Conservation (phyloP, 2,888 invertebrate species). For the Arenicola marina region DNA sequence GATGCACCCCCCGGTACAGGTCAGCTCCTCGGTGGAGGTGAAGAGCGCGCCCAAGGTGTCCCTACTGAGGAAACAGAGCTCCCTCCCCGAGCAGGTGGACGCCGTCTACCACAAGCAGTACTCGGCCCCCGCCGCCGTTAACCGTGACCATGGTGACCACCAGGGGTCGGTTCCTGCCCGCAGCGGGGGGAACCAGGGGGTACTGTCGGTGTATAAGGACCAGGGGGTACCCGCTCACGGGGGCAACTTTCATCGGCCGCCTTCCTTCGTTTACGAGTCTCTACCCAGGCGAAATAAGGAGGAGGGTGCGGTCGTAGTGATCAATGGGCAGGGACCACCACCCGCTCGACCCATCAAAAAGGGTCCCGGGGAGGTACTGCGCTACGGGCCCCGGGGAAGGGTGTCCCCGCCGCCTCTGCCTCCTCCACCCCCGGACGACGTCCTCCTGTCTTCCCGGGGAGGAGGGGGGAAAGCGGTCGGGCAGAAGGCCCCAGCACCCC, state of each 20-base stretch:
- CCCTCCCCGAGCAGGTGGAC: not conserved
- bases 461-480: not conserved
- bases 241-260: too few species aligned
- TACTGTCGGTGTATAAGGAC: not conserved
- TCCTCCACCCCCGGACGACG: slow-evolving; percentile 24
- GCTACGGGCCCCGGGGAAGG: too few species aligned
- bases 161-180: too few species aligned
- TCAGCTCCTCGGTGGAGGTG: slow-evolving; percentile 4
- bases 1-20: slow-evolving; percentile 9
- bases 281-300: too few species aligned
- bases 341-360: not conserved
- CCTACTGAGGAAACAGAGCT: not conserved
- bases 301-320: too few species aligned
- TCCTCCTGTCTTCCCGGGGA: not conserved
- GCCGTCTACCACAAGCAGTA: not conserved
- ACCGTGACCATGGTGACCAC: not conserved
- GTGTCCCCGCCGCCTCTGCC: slow-evolving; percentile 29
- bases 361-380: not conserved
- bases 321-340: not conserved
- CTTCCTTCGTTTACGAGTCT: too few species aligned
- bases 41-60: slow-evolving; percentile 15
- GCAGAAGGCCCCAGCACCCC: too few species aligned
- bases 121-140: not conserved
- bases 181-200: not conserved
- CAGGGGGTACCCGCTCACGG: not conserved